Evolutionary conservation across 2,113 vertebrate species (phyloP).

Genomic region (Natator depressus): DNA sequence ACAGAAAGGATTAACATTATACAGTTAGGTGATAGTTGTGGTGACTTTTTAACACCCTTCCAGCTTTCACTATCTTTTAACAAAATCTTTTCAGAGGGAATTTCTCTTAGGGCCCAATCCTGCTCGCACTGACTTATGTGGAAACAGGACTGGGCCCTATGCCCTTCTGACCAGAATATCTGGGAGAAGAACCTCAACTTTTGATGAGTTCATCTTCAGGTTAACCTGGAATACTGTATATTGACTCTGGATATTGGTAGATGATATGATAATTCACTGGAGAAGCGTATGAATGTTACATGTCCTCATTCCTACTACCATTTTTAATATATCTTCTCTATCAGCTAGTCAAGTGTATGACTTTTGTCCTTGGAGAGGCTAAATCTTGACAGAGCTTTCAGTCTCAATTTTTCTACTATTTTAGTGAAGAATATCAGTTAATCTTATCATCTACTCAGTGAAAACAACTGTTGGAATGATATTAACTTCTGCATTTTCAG

Average conservation of each 20-base stretch:
- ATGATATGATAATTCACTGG: neutral
- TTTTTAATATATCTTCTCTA: neutral
- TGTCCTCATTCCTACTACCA: neutral
- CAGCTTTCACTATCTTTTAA: neutral
- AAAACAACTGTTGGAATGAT: neutral
- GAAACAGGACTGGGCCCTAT: neutral
- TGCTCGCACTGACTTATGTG: neutral
- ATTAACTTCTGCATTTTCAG: neutral
- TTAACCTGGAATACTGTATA: neutral
- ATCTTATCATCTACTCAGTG: neutral
- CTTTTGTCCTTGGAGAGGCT: neutral
- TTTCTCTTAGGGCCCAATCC: neutral
- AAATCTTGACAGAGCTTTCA: neutral
- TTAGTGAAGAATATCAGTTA: neutral
- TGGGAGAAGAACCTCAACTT: neutral
- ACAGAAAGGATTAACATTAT: neutral
- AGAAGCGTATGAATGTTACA: rapidly evolving
- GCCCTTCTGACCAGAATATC: neutral
- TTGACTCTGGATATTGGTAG: neutral
- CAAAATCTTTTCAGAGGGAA: neutral
- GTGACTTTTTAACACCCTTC: neutral
- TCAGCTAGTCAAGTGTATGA: neutral
- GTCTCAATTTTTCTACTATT: neutral
- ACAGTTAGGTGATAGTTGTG: neutral
- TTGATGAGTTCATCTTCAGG: neutral